Conservation (phyloP, 2,797 vertebrate species). For the Lindbergichthys nudifrons region DNA sequence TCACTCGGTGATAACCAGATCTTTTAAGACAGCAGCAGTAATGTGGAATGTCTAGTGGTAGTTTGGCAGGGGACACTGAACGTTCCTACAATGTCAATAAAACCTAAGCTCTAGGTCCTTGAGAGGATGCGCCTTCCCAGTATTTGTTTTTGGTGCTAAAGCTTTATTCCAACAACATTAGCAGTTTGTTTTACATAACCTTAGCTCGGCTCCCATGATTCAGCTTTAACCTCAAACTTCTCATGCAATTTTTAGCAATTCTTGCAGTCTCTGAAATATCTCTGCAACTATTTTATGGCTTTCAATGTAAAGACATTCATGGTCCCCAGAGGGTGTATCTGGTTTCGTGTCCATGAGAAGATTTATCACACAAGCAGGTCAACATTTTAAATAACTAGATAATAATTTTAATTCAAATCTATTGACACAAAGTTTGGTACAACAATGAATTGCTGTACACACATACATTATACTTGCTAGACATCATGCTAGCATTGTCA, state of each 20-base stretch:
- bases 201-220: constrained; percentile 10
- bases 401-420: no score
- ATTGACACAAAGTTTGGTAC: no score
- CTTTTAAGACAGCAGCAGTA: not conserved
- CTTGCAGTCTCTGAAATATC: not conserved
- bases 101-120: constrained; percentile 2
- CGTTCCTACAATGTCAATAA: constrained; percentile 17
- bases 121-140: no score
- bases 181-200: not conserved
- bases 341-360: not conserved
- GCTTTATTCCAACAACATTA: no score
- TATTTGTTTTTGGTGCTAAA: no score
- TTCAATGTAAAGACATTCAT: not conserved
- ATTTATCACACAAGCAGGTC: not conserved
- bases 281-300: not conserved
- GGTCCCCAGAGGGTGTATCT: not conserved
- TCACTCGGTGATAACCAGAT: not conserved
- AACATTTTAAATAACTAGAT: not conserved
- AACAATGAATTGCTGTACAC: no score
- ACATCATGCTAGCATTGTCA: not conserved
- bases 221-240: constrained; percentile 7
- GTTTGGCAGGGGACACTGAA: not conserved
- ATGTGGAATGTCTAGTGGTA: constrained; percentile 18
- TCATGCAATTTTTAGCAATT: not conserved
- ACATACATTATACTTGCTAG: not conserved